Evolutionary conservation across 2,113 vertebrate genomes (phyloP).

Genomic region (Argyrosomus japonicus): DNA sequence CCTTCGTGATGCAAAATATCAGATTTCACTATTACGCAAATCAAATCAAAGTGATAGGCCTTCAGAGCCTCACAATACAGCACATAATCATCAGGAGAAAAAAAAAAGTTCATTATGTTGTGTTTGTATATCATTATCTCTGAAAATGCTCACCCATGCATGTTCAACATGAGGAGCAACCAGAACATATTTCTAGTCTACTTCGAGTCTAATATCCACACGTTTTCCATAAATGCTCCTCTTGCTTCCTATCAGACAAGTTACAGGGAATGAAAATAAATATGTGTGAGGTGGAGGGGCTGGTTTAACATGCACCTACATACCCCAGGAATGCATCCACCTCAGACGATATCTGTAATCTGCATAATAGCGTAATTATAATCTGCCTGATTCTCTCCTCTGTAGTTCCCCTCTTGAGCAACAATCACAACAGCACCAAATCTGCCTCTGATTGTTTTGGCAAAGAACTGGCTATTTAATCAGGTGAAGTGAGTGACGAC

Average conservation of each 20-base stretch:
- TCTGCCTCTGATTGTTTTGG: conserved; percentile 63
- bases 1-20: conserved; percentile 35
- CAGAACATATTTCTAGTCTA: not conserved
- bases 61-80: conserved; percentile 11
- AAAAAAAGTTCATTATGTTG: conserved; percentile 18
- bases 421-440: conserved; percentile 37
- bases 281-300: not conserved
- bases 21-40: conserved; percentile 42
- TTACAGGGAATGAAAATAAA: not conserved
- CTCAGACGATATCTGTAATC: conserved; percentile 60
- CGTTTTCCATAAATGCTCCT: conserved; percentile 1
- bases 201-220: conserved; percentile 6
- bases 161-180: conserved; percentile 33
- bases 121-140: conserved; percentile 35
- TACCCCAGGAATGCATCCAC: conserved; percentile 25
- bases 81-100: not conserved
- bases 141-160: not conserved
- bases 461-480: conserved; percentile 62
- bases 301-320: conserved; percentile 35
- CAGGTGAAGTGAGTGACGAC: conserved; percentile 70
- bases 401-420: conserved; percentile 10
- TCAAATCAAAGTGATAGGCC: conserved; percentile 32
- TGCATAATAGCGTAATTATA: conserved; percentile 72
- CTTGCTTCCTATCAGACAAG: conserved; percentile 5
- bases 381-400: conserved; percentile 37